These are phyloP conservation scores for Nomada fabriciana DNA, from an alignment of 2,888 invertebrate species.

Conservation along the genomic window DNA sequence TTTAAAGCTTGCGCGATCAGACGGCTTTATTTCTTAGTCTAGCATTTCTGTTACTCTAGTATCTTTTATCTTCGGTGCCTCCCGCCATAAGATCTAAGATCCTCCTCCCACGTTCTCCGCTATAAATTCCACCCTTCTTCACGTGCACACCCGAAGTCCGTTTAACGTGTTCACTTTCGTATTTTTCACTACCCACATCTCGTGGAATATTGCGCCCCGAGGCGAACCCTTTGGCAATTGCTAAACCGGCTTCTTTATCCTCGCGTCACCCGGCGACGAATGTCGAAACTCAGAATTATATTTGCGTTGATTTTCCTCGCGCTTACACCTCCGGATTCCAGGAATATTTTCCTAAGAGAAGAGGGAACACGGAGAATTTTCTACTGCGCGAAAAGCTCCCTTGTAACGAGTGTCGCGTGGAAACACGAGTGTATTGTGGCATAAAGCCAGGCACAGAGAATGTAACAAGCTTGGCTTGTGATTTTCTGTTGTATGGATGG, in stretches of 20 bases:
- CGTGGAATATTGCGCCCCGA: constrained; percentile 42
- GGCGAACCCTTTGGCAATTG: constrained; percentile 66
- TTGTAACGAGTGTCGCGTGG: constrained; percentile 7
- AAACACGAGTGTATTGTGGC: not conserved
- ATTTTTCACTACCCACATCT: constrained; percentile 62
- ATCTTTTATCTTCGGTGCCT: no score
- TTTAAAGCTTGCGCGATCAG: constrained; percentile 30
- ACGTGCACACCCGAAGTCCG: constrained; percentile 35
- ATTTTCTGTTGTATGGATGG: not conserved
- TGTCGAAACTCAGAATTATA: constrained; percentile 47
- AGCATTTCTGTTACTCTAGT: not conserved
- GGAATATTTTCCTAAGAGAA: constrained; percentile 1
- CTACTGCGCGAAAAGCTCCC: not conserved
- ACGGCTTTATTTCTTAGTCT: constrained; percentile 53
- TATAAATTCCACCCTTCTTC: constrained; percentile 31
- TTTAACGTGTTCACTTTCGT: constrained; percentile 50
- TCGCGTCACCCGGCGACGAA: constrained; percentile 23
- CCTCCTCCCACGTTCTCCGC: constrained; percentile 5
- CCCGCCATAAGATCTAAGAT: no score
- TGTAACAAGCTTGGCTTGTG: not conserved
- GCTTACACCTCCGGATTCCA: not conserved
- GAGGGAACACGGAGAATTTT: not conserved
- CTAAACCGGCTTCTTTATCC: constrained; percentile 56
- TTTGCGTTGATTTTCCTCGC: constrained; percentile 42
- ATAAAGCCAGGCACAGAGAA: not conserved